A percentile compares a stretch with the other conserved stretches of the same genome.
These are phyloP conservation scores for Apteryx mantelli DNA, from an alignment of 2,113 vertebrate genomes.

Conservation along the genomic window DNA sequence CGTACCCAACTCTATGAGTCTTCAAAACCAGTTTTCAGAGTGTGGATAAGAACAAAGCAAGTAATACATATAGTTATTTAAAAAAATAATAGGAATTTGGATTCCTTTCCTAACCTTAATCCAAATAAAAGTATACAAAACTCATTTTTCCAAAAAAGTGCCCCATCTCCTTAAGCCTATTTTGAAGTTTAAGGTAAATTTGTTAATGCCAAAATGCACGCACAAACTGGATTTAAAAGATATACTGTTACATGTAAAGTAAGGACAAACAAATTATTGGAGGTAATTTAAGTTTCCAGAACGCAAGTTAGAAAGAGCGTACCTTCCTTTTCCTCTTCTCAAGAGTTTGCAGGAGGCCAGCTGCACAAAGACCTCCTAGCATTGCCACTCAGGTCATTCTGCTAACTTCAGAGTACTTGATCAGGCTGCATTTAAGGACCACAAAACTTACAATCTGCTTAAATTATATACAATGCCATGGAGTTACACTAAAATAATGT, in stretches of 20 bases:
- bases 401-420: conserved; percentile 50
- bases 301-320: background rate
- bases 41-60: background rate
- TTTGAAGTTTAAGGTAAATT: background rate
- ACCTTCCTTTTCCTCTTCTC: conserved; percentile 57
- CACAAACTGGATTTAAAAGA: background rate
- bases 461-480: background rate
- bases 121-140: background rate
- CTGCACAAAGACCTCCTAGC: background rate
- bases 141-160: background rate
- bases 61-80: background rate
- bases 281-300: background rate
- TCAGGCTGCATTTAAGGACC: conserved; percentile 51
- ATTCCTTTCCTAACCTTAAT: background rate
- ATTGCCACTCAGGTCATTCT: background rate
- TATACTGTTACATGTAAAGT: background rate
- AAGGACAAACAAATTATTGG: background rate
- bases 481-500: background rate
- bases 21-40: too few relatives aligned
- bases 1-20: too few relatives aligned
- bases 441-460: background rate
- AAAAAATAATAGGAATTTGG: background rate
- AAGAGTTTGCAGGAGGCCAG: conserved; percentile 46
- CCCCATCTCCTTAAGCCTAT: background rate
- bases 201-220: background rate